Percentiles rank a stretch among this genome's conserved stretches.
These are phyloP conservation scores for Abscondita cerata DNA, from an alignment of 2,888 invertebrate species.

Conservation along the genomic window DNA sequence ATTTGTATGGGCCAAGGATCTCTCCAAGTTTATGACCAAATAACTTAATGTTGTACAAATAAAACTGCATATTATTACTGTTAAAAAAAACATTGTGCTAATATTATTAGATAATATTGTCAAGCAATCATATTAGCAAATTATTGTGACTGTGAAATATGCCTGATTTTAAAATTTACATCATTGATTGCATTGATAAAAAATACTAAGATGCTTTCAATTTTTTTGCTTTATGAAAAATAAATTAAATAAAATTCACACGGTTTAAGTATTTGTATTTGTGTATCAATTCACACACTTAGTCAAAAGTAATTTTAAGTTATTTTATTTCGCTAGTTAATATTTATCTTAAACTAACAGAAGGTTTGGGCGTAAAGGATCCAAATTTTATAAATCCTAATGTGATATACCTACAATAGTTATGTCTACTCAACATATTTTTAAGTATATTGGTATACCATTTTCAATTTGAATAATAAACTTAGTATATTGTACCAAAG, in stretches of 20 bases:
- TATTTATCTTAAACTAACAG: slow-evolving; percentile 10
- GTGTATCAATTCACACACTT: no score
- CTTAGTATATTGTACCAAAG: background rate
- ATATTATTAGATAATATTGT: no score
- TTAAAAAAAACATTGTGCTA: background rate
- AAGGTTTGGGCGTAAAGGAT: slow-evolving; percentile 12
- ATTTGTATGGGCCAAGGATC: slow-evolving; percentile 34
- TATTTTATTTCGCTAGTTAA: background rate
- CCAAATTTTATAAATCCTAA: slow-evolving; percentile 28
- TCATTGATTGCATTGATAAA: no score
- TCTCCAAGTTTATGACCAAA: slow-evolving; percentile 35
- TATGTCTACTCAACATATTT: slow-evolving; percentile 13
- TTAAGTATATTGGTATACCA: slow-evolving; percentile 1
- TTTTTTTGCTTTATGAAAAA: no score
- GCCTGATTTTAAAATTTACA: slow-evolving; percentile 25
- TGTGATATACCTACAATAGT: slow-evolving; percentile 30
- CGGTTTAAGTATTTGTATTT: no score
- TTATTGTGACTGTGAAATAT: slow-evolving; percentile 26
- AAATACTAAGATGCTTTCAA: no score
- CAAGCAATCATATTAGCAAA: slow-evolving; percentile 26
- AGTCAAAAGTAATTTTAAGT: no score
- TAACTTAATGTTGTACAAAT: slow-evolving; percentile 32
- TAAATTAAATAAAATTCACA: no score
- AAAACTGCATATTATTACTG: slow-evolving; percentile 20
- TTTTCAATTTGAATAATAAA: slow-evolving; percentile 1